Evolutionary conservation across 2,113 vertebrate genomes (phyloP).

Genomic region (Alces alces): DNA sequence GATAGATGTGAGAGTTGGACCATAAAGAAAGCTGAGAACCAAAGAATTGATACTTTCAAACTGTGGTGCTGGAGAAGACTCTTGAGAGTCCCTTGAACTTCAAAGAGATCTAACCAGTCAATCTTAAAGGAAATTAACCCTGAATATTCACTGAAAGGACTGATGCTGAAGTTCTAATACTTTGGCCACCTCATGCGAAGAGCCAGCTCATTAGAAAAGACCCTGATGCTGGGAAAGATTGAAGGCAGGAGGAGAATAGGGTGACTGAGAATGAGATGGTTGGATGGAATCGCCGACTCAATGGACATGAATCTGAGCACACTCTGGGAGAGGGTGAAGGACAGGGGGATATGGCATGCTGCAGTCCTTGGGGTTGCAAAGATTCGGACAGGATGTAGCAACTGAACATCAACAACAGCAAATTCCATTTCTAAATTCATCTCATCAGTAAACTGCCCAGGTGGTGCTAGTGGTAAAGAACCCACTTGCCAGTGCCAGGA

Average conservation of each 20-base stretch:
- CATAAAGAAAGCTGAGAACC: neutral
- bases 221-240: neutral
- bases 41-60: neutral
- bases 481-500: neutral
- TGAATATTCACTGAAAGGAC: neutral
- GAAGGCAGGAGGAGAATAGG: neutral
- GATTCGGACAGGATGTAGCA: accelerated
- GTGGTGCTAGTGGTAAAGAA: neutral
- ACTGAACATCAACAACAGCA: neutral
- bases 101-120: neutral
- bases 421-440: neutral
- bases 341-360: neutral
- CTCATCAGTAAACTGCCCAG: neutral
- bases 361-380: neutral
- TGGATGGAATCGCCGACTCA: neutral
- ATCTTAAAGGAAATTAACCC: neutral
- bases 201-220: neutral
- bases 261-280: neutral
- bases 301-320: neutral
- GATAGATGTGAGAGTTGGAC: neutral
- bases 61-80: neutral
- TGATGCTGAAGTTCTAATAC: neutral
- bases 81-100: neutral
- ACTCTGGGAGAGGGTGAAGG: neutral
- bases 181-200: neutral